phyloP scores from a whole-genome alignment of 2,888 invertebrate genomes.

The Fragum sueziense region DNA sequence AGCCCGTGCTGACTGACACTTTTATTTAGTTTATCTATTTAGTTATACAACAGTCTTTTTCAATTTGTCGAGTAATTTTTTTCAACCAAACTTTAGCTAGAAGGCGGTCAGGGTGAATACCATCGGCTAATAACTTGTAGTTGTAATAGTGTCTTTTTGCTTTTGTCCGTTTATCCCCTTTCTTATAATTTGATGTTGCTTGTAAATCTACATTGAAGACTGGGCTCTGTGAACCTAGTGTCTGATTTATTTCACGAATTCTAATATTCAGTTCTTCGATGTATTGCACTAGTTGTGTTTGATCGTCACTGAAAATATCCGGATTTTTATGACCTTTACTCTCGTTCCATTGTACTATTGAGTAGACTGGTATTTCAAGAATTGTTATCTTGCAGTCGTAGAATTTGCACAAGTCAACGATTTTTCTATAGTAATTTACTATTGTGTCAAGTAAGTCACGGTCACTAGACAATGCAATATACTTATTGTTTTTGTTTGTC shows the following conservation, averaged over 20 bases:
- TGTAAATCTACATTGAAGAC: not conserved
- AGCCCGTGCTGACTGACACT: no score
- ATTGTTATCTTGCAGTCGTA: no score
- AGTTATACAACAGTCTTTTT: no score
- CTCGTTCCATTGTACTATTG: not conserved
- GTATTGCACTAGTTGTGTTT: not conserved
- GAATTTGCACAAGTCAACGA: no score
- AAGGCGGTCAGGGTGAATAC: not conserved
- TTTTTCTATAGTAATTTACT: no score
- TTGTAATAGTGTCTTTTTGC: not conserved
- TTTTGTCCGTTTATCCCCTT: not conserved
- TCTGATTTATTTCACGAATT: not conserved
- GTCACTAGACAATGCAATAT: no score
- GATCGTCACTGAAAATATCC: not conserved
- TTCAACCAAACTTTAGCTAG: no score
- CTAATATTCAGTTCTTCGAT: not conserved
- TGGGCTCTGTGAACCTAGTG: not conserved
- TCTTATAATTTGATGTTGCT: not conserved
- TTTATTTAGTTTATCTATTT: not conserved
- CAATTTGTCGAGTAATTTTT: not conserved
- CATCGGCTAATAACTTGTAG: not conserved
- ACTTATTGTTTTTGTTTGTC: no score
- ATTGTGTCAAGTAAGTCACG: no score
- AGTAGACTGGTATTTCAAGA: not conserved
- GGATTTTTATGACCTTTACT: not conserved